These are phyloP conservation scores for Diorhabda carinulata DNA, from an alignment of 1,140 invertebrate species.

Conservation along the genomic window DNA sequence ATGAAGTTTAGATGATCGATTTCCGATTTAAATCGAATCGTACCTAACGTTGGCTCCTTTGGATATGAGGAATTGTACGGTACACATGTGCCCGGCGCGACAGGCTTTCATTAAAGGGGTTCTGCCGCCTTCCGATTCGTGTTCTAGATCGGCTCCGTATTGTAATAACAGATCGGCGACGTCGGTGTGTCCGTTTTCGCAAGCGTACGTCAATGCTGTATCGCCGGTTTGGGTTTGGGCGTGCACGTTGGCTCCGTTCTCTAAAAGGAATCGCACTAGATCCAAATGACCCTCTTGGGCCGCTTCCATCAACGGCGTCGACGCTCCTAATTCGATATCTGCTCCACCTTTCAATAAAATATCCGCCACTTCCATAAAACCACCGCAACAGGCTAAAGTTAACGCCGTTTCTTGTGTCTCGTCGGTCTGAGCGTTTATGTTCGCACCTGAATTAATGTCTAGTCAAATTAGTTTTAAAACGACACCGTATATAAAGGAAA, in stretches of 20 bases:
- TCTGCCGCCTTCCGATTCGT: slow-evolving; percentile 88
- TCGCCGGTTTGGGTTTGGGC: slow-evolving; percentile 83
- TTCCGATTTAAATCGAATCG: background rate
- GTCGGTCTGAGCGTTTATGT: slow-evolving; percentile 97
- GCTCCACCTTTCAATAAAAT: slow-evolving; percentile 94
- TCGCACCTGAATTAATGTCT: slow-evolving; percentile 62
- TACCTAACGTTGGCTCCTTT: slow-evolving; percentile 82
- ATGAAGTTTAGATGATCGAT: no score
- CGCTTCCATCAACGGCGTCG: slow-evolving; percentile 97
- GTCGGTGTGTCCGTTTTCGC: slow-evolving; percentile 95
- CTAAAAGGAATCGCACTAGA: slow-evolving; percentile 82
- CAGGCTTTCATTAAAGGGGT: slow-evolving; percentile 99
- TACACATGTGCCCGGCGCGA: slow-evolving; percentile 96
- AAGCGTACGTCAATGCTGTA: slow-evolving; percentile 92
- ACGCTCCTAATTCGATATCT: slow-evolving; percentile 92
- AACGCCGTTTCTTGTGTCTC: slow-evolving; percentile 97
- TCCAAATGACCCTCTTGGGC: slow-evolving; percentile 96
- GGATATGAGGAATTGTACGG: slow-evolving; percentile 92
- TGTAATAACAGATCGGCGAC: slow-evolving; percentile 82
- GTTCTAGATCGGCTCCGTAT: slow-evolving; percentile 89
- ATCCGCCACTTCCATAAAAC: slow-evolving; percentile 96
- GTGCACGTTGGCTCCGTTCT: slow-evolving; percentile 84
- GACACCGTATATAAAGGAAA: no score
- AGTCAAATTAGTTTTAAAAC: no score
- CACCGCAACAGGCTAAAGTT: slow-evolving; percentile 94